These are phyloP conservation scores for Lithophane semibrunnea DNA, from an alignment of 2,888 invertebrate genomes.

Conservation along the genomic window DNA sequence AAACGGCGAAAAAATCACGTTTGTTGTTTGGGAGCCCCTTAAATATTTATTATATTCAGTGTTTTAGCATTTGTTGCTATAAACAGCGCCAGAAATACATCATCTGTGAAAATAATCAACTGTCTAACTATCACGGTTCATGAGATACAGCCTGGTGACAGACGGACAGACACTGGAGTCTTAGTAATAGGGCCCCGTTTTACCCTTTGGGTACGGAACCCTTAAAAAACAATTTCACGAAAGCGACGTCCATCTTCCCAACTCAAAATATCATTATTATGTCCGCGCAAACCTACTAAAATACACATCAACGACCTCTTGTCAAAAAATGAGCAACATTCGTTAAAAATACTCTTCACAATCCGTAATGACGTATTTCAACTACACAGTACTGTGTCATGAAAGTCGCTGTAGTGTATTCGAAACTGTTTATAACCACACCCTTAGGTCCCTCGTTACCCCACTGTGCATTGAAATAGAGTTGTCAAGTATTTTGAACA, in stretches of 20 bases:
- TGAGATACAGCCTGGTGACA: too few species aligned
- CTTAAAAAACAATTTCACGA: background rate
- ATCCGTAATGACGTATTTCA: constrained; percentile 64
- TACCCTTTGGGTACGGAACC: too few species aligned
- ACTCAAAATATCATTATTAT: constrained; percentile 33
- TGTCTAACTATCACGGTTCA: too few species aligned
- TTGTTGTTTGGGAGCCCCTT: too few species aligned
- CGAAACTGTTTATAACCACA: constrained; percentile 66
- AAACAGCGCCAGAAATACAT: too few species aligned
- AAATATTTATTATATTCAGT: too few species aligned
- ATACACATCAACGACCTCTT: constrained; percentile 20
- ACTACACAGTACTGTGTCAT: constrained; percentile 32
- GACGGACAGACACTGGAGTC: too few species aligned
- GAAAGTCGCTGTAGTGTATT: constrained; percentile 52
- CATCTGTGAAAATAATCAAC: too few species aligned
- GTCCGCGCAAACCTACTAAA: constrained; percentile 15
- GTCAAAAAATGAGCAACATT: constrained; percentile 61
- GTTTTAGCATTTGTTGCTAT: too few species aligned
- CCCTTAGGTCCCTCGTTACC: constrained; percentile 75
- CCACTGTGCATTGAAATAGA: constrained; percentile 77
- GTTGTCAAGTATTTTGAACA: constrained; percentile 66
- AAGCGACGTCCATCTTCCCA: background rate
- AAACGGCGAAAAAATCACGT: too few species aligned
- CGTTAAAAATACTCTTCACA: constrained; percentile 59
- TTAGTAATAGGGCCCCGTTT: too few species aligned